Percentiles rank a stretch among this genome's conserved stretches.
phyloP scores from a whole-genome alignment of 2,113 vertebrate species.

The Protobothrops flavoviridis region DNA sequence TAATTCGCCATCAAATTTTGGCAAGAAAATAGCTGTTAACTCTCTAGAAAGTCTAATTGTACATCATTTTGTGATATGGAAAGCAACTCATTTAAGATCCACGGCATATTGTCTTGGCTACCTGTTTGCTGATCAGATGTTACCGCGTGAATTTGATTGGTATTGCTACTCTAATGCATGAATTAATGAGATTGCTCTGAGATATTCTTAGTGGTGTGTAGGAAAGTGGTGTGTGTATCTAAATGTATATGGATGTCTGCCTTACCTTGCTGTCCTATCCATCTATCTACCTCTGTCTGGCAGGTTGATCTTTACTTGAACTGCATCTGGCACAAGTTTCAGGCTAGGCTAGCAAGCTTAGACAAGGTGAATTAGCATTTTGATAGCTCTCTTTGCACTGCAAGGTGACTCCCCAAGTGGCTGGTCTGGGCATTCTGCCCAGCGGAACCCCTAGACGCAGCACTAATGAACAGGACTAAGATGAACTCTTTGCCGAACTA shows the following conservation, averaged over 20 bases:
- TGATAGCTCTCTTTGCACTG: not conserved
- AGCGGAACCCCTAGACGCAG: not conserved
- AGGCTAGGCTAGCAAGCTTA: not conserved
- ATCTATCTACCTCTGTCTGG: not conserved
- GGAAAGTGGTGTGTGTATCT: not conserved
- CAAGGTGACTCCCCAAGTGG: fast-evolving
- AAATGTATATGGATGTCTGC: not conserved
- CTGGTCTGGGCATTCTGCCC: not conserved
- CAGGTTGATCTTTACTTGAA: not conserved
- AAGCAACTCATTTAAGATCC: not conserved
- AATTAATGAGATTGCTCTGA: not conserved
- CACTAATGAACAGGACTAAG: constrained; percentile 36
- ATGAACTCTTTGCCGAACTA: constrained; percentile 71
- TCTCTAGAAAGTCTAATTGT: not conserved
- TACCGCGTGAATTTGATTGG: not conserved
- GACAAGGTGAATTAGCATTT: not conserved
- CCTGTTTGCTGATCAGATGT: not conserved
- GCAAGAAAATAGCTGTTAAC: not conserved
- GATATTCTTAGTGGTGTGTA: not conserved
- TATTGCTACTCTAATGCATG: not conserved
- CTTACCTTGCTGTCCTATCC: not conserved
- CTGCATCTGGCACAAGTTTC: not conserved
- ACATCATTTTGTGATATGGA: not conserved
- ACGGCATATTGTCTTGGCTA: not conserved
- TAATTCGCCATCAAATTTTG: not conserved